Base-by-base conservation (phyloP, 2,888 invertebrate species). In the Phalera bucephala region DNA sequence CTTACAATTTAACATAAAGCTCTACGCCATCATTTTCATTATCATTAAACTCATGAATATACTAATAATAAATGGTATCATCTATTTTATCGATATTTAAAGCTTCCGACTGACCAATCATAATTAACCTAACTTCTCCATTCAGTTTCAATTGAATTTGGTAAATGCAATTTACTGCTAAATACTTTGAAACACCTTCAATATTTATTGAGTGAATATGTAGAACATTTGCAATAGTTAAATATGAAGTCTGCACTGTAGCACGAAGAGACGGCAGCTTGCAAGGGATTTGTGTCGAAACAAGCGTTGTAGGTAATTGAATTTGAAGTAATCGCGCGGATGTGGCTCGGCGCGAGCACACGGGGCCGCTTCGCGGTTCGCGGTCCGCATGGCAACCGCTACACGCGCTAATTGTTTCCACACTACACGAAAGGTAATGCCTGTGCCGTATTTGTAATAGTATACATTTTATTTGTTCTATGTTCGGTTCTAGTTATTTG, bases 291-390 rank as follows among this genome's bases (percentile, higher is more conserved):
- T 53, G 39, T 67, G 52, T 57, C 42, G 53, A 63, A 64, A 64
- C 55, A 42, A 40, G 48, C 44, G 10, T 12, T 26, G 26, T 32
- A 60, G 53, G 51, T 73, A 68, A 72, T 69, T 66, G 53, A 65
- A 68, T 72, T 68, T 64, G 61, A 65, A 56, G 53, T 66, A 64
- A 64, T 61, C 61, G 48, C 40, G 52, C 43, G 51, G 57, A 56
- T 57, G 55, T 50, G 49, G 55, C 26, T 35, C 31, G 29, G 40
- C 31, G 25, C 39, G 34, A 31, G 25, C 1, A 8, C 53, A 47
- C 49, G 45, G 45, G 52, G 46, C 36, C 45, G 41, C 33, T 3
- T n/a, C 9, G n/a, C n/a, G n/a, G n/a, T n/a, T 15, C 36, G 37
- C 33, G 41, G 28, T 49, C 52, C 52, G 48, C 52, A 48, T 52